These are phyloP conservation scores for Hippocampus mohnikei DNA, from an alignment of 2,113 vertebrate species.

Conservation along the genomic window DNA sequence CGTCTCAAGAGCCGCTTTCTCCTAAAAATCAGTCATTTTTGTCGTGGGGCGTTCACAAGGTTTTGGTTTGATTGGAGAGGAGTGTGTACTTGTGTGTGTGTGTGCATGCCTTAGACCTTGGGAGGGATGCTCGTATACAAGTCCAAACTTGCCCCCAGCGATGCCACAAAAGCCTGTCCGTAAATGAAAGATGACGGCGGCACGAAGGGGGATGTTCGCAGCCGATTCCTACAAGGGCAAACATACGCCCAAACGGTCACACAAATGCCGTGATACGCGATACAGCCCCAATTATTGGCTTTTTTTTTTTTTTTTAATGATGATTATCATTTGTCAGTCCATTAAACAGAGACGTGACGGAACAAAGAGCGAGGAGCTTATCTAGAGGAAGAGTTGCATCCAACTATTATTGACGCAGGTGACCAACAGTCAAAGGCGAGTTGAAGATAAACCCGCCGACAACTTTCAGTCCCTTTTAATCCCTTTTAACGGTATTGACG, in stretches of 20 bases:
- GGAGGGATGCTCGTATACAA: constrained; percentile 62
- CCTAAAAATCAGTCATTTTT: constrained; percentile 68
- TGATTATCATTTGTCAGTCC: neutral
- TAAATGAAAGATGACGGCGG: constrained; percentile 53
- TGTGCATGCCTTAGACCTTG: constrained; percentile 66
- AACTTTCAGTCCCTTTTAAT: constrained; percentile 29
- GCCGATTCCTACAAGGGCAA: constrained; percentile 36
- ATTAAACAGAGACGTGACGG: constrained; percentile 5
- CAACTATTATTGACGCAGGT: constrained; percentile 54
- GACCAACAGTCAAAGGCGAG: constrained; percentile 41
- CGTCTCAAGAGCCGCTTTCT: constrained; percentile 56
- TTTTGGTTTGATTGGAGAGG: constrained; percentile 64
- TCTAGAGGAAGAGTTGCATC: constrained; percentile 54
- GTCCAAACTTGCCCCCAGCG: constrained; percentile 66
- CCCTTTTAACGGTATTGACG: constrained; percentile 42
- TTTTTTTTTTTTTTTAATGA: constrained; percentile 7
- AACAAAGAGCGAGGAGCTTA: constrained; percentile 44
- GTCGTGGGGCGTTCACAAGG: constrained; percentile 49
- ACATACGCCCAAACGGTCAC: constrained; percentile 19
- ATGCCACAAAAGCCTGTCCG: constrained; percentile 60
- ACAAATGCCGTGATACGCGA: constrained; percentile 43
- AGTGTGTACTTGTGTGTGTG: constrained; percentile 37
- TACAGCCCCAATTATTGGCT: constrained; percentile 23
- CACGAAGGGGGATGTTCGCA: constrained; percentile 20
- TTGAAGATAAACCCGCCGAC: constrained; percentile 41